Evolutionary conservation across 2,888 invertebrate genomes (phyloP).

Genomic region (Himalopsyche tibetana): DNA sequence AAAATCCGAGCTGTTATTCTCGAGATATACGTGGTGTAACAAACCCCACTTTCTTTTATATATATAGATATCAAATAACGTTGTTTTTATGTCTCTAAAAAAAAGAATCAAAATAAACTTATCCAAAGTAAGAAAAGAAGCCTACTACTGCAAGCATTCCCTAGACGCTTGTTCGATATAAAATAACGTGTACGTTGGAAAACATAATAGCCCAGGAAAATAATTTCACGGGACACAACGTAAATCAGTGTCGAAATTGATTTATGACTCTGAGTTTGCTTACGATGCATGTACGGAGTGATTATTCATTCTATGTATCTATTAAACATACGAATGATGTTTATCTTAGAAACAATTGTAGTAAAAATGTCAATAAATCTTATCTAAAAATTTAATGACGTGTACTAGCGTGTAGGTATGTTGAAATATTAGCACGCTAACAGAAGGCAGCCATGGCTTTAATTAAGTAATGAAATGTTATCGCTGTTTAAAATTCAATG

Average conservation of each 20-base stretch:
- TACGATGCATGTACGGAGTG: constrained; percentile 47
- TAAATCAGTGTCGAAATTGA: constrained; percentile 63
- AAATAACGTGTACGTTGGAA: constrained; percentile 47
- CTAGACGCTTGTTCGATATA: constrained; percentile 38
- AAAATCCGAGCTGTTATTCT: too few species aligned
- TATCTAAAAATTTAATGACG: too few species aligned
- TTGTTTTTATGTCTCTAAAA: background rate
- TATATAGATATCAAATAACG: too few species aligned
- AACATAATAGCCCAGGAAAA: constrained; percentile 59
- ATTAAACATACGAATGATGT: background rate
- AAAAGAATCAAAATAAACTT: background rate
- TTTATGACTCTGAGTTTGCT: constrained; percentile 53
- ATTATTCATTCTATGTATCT: background rate
- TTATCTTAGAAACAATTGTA: background rate
- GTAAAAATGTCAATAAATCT: too few species aligned
- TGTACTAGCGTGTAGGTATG: too few species aligned
- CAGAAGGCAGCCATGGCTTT: too few species aligned
- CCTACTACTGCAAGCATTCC: constrained; percentile 2
- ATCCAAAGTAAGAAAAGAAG: background rate
- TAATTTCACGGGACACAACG: constrained; percentile 63
- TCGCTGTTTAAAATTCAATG: too few species aligned
- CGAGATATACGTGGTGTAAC: too few species aligned
- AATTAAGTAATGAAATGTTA: too few species aligned
- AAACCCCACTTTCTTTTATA: too few species aligned
- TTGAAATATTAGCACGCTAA: too few species aligned